Conservation (phyloP, 2,113 vertebrate genomes). For the Sapayoa aenigma region DNA sequence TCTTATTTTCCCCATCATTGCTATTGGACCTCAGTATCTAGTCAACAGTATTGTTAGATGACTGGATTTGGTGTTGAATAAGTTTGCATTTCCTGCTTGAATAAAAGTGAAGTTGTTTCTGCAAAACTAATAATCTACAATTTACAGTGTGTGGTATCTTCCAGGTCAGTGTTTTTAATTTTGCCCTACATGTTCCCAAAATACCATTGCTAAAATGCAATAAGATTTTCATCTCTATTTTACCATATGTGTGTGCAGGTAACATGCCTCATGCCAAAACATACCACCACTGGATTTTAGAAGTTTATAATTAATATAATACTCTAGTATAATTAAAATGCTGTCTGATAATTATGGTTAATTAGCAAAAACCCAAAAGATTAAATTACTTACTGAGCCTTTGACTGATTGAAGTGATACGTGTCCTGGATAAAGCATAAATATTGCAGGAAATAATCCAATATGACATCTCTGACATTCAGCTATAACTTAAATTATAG, state of each 20-base stretch:
- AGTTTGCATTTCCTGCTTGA: neutral
- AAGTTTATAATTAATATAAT: conserved; percentile 27
- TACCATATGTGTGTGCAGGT: neutral
- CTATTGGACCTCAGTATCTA: neutral
- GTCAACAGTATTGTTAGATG: neutral
- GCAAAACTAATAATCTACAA: neutral
- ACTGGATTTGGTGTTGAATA: neutral
- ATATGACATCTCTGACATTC: conserved; percentile 70
- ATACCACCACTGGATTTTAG: neutral
- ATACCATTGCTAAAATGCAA: neutral
- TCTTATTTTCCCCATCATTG: neutral
- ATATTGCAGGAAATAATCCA: conserved; percentile 71
- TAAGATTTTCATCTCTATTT: neutral
- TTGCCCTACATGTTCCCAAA: neutral
- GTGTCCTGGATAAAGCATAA: conserved; percentile 62
- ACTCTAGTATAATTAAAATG: conserved; percentile 41
- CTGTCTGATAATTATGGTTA: conserved; percentile 47
- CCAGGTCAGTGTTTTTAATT: neutral
- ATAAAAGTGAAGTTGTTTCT: neutral
- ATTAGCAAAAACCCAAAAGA: conserved; percentile 13
- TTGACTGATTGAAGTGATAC: conserved; percentile 56
- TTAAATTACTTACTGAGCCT: conserved; percentile 45
- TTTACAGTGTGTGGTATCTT: neutral
- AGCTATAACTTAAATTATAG: conserved; percentile 74
- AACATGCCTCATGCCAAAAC: neutral